A percentile compares a stretch with the other conserved stretches of the same genome.
Evolutionary conservation across 1,140 invertebrate genomes (phyloP).

Genomic region (Drosophila novamexicana): DNA sequence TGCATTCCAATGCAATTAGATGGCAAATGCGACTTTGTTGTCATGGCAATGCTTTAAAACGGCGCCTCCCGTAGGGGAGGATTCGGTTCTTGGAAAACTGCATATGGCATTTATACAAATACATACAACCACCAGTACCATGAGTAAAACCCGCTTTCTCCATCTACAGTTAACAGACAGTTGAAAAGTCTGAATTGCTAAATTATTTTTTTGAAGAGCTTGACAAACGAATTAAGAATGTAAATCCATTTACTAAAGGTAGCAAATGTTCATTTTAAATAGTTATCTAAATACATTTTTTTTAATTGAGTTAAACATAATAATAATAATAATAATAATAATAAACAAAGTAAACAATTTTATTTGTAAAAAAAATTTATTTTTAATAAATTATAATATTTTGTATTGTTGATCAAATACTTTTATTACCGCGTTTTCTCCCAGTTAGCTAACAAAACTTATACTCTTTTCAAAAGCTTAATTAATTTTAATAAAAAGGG

Average conservation of each 20-base stretch:
- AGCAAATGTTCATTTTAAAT: neutral
- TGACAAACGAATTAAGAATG: conserved; percentile 5
- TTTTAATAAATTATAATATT: too few species aligned
- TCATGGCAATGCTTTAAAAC: conserved; percentile 38
- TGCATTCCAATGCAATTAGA: conserved; percentile 76
- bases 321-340: too few species aligned
- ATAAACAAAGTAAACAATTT: too few species aligned
- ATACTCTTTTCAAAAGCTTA: too few species aligned
- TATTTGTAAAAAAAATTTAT: too few species aligned
- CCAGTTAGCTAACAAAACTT: too few species aligned
- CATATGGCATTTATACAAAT: conserved; percentile 48
- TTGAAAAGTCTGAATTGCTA: neutral
- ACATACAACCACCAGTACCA: neutral
- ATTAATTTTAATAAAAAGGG: too few species aligned
- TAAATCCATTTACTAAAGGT: neutral
- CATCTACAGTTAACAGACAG: neutral
- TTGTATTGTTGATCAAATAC: too few species aligned
- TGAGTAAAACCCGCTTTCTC: conserved; percentile 2
- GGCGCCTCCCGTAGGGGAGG: conserved; percentile 55
- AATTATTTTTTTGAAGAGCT: conserved; percentile 12
- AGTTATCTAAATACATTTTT: neutral
- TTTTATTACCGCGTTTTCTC: too few species aligned
- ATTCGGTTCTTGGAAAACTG: conserved; percentile 66
- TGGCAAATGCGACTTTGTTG: conserved; percentile 42
- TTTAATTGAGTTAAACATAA: neutral